A percentile compares a stretch with the other conserved stretches of the same genome.
phyloP scores from a whole-genome alignment of 2,113 vertebrate species.

The Cathartes aura region DNA sequence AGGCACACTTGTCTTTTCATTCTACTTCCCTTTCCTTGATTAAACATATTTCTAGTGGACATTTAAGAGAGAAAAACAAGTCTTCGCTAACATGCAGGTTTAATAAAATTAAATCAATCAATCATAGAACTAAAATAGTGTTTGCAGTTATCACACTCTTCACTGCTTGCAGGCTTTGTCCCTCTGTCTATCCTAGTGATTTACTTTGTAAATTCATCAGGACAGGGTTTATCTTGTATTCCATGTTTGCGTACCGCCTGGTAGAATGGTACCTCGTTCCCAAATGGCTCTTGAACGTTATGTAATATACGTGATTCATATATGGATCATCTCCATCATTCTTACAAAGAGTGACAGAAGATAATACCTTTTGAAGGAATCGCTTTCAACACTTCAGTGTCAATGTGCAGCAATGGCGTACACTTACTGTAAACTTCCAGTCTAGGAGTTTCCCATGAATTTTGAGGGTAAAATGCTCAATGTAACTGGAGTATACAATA shows the following conservation, averaged over 20 bases:
- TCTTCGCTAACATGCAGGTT: not conserved
- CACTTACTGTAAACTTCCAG: not conserved
- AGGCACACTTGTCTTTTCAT: slow-evolving; percentile 53
- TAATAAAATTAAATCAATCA: not conserved
- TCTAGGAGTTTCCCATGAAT: not conserved
- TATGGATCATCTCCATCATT: not conserved
- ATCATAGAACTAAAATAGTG: not conserved
- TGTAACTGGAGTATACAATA: not conserved
- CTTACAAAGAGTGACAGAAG: not conserved
- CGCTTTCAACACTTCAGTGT: not conserved
- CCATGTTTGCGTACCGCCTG: not conserved
- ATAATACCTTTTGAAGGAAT: not conserved
- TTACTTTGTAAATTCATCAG: not conserved
- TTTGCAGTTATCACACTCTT: not conserved
- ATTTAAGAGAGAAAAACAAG: slow-evolving; percentile 45
- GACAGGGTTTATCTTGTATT: not conserved
- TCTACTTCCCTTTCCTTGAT: slow-evolving; percentile 41
- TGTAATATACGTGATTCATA: slow-evolving; percentile 19
- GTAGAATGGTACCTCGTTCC: not conserved
- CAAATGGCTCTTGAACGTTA: not conserved
- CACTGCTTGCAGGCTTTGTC: not conserved
- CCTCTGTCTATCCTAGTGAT: not conserved
- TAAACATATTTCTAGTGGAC: slow-evolving; percentile 61
- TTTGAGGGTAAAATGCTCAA: not conserved
- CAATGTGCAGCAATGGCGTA: not conserved